Evolutionary conservation across 2,888 invertebrate species (phyloP).

Genomic region (Dusona sp.): DNA sequence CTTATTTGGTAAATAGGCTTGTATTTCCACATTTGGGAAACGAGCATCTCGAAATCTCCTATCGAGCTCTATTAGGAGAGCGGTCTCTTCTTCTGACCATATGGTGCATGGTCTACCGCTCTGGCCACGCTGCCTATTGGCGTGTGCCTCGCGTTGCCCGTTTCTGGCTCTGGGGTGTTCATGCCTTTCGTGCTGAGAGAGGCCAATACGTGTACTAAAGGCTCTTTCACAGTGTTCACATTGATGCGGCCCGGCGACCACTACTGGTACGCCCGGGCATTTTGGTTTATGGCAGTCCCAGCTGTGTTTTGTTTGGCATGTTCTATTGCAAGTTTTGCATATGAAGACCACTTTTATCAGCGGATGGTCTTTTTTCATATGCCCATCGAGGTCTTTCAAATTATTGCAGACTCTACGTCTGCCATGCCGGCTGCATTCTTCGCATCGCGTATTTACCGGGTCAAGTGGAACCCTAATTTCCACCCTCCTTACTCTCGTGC

Average conservation of each 20-base stretch:
- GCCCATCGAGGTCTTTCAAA: neutral
- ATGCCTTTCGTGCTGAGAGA: constrained; percentile 57
- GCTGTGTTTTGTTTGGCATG: neutral
- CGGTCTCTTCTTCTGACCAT: neutral
- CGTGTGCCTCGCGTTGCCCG: neutral
- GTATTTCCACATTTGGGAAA: neutral
- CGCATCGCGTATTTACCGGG: neutral
- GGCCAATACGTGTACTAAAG: neutral
- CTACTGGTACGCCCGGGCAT: neutral
- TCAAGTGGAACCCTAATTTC: neutral
- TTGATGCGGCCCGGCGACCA: neutral
- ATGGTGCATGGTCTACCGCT: neutral
- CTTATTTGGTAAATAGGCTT: neutral
- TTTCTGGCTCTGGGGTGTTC: constrained; percentile 46
- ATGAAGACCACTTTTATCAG: neutral
- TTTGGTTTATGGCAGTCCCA: neutral
- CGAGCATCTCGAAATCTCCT: neutral
- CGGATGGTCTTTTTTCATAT: neutral
- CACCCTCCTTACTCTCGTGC: neutral
- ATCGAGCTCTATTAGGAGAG: neutral
- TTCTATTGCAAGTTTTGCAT: neutral
- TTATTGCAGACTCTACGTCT: neutral
- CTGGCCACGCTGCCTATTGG: neutral
- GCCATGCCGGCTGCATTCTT: neutral
- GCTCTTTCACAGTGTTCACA: neutral